Conservation (phyloP, 2,888 invertebrate species). For the Anagyrus pseudococci region DNA sequence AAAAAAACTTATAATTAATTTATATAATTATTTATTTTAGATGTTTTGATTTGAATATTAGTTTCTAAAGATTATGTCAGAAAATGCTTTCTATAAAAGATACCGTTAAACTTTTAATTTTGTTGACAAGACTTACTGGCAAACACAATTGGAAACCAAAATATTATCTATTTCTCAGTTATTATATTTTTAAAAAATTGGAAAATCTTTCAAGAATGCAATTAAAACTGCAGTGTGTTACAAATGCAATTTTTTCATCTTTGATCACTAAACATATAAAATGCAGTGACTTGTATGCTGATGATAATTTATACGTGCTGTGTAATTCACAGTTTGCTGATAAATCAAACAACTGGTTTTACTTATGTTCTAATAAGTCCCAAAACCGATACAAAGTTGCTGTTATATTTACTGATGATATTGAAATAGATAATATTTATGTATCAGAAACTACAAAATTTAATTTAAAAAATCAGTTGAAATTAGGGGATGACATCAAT, state of each 20-base stretch:
- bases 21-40: too few species aligned
- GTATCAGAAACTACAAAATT: constrained; percentile 50
- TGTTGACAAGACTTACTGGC: constrained; percentile 11
- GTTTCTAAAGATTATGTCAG: too few species aligned
- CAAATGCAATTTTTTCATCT: constrained; percentile 41
- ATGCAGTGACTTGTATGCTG: constrained; percentile 40
- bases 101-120: not conserved
- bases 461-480: constrained; percentile 48
- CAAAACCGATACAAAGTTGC: constrained; percentile 51
- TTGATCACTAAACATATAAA: constrained; percentile 37
- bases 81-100: too few species aligned
- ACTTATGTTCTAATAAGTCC: constrained; percentile 46
- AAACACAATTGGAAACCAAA: constrained; percentile 44
- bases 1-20: too few species aligned
- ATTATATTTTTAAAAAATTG: constrained; percentile 43
- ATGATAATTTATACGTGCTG: constrained; percentile 47
- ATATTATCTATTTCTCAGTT: constrained; percentile 44
- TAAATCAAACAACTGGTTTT: constrained; percentile 40
- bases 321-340: constrained; percentile 36
- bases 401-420: constrained; percentile 41
- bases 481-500: constrained; percentile 29
- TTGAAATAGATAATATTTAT: constrained; percentile 41
- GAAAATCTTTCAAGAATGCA: constrained; percentile 40
- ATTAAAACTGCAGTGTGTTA: constrained; percentile 40
- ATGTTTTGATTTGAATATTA: too few species aligned